Conservation (phyloP, 2,888 invertebrate genomes). For the Lathronympha strigana region DNA sequence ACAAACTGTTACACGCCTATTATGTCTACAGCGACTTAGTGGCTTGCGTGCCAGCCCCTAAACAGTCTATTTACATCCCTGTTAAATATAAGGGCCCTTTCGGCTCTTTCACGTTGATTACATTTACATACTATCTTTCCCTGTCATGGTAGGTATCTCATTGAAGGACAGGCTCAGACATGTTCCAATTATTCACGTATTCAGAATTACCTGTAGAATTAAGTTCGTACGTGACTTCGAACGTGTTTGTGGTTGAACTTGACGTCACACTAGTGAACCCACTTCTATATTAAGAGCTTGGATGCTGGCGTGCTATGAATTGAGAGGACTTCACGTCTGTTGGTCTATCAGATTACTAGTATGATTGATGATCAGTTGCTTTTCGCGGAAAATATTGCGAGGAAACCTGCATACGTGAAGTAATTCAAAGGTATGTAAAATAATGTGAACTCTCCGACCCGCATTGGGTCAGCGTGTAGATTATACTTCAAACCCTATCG, state of each 20-base stretch:
- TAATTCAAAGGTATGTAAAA: too few relatives aligned
- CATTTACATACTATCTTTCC: conserved; percentile 33
- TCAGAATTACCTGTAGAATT: conserved; percentile 14
- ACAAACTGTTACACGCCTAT: too few relatives aligned
- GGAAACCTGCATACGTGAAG: too few relatives aligned
- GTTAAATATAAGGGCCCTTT: conserved; percentile 28
- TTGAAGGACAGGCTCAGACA: conserved; percentile 5
- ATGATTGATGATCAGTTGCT: too few relatives aligned
- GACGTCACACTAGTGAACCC: conserved; percentile 2
- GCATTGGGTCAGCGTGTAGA: too few relatives aligned
- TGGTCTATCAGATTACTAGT: neutral
- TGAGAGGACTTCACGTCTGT: neutral
- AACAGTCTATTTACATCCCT: conserved; percentile 29
- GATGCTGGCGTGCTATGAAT: too few relatives aligned
- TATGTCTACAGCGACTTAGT: neutral
- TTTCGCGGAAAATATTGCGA: too few relatives aligned
- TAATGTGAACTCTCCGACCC: too few relatives aligned
- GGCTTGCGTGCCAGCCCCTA: conserved; percentile 17
- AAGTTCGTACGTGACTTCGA: conserved; percentile 16
- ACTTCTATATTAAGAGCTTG: conserved; percentile 1
- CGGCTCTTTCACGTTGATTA: conserved; percentile 32
- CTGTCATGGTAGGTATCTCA: conserved; percentile 16
- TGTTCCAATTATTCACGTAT: conserved; percentile 21
- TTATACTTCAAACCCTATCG: too few relatives aligned
- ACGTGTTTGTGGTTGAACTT: conserved; percentile 9